A percentile compares a stretch with the other conserved stretches of the same genome.
Conservation (phyloP, 1,140 invertebrate genomes). For the Trypoxylus dichotomus region DNA sequence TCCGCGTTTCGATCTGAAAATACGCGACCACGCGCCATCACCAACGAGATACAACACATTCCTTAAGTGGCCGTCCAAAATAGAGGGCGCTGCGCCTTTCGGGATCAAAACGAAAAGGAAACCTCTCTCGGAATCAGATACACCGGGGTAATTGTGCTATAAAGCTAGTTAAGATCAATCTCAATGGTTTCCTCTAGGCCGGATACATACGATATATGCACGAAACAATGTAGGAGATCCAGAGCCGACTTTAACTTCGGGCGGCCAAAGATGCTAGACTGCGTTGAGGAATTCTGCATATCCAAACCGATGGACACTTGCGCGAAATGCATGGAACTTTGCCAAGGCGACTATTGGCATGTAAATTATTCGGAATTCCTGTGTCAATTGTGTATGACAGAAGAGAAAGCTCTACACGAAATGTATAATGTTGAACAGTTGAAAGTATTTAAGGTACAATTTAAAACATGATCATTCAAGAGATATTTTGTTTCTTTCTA, state of each 20-base stretch:
- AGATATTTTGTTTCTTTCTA: too few relatives aligned
- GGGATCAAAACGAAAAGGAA: constrained; percentile 1
- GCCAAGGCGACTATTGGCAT: constrained; percentile 46
- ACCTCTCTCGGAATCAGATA: neutral
- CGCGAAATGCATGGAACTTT: constrained; percentile 41
- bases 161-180: too few relatives aligned
- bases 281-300: constrained; percentile 43
- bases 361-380: constrained; percentile 41
- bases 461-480: too few relatives aligned
- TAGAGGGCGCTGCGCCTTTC: neutral
- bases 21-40: neutral
- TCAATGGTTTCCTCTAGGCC: constrained; percentile 37
- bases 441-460: constrained; percentile 43
- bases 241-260: constrained; percentile 40
- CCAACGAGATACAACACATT: neutral
- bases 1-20: neutral
- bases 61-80: neutral
- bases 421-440: constrained; percentile 38
- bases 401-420: constrained; percentile 38
- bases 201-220: constrained; percentile 38
- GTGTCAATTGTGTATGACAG: constrained; percentile 43
- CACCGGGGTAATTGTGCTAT: neutral
- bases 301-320: constrained; percentile 40
- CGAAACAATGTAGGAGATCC: constrained; percentile 38
- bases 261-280: constrained; percentile 35